Conservation (phyloP, 2,113 vertebrate genomes). For the Siniperca knerii region DNA sequence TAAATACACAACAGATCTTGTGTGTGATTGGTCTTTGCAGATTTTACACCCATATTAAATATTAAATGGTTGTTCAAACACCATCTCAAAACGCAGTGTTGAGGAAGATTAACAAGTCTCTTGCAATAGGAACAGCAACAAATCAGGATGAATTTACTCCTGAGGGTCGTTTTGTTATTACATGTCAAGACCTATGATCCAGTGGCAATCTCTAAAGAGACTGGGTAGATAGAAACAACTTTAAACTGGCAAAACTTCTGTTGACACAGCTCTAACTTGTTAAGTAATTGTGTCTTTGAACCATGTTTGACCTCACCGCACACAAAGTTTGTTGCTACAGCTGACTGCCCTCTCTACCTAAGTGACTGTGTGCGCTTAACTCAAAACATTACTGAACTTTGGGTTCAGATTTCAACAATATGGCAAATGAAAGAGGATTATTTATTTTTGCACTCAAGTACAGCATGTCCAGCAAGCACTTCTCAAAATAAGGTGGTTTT, state of each 20-base stretch:
- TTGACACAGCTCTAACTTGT: not conserved
- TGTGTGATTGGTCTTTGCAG: not conserved
- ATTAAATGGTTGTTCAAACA: not conserved
- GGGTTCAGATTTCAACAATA: slow-evolving; percentile 13
- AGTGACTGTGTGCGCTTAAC: slow-evolving; percentile 8
- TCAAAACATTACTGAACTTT: slow-evolving; percentile 1
- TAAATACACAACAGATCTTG: not conserved
- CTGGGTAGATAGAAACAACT: not conserved
- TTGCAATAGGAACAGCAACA: not conserved
- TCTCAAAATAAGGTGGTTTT: slow-evolving; percentile 17
- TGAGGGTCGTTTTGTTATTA: not conserved
- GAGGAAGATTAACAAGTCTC: not conserved
- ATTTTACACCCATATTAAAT: not conserved
- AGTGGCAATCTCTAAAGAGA: not conserved
- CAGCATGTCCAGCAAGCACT: not conserved
- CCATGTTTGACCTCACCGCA: not conserved
- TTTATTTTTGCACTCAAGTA: slow-evolving; percentile 30
- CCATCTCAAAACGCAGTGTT: not conserved
- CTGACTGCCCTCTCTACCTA: not conserved
- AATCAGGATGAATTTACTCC: not conserved
- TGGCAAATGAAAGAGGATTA: slow-evolving; percentile 30
- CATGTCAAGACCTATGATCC: not conserved
- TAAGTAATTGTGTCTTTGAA: not conserved
- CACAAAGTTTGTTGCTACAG: slow-evolving; percentile 2
- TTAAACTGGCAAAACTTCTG: not conserved